Percentiles rank a stretch among this genome's conserved stretches.
phyloP scores from a whole-genome alignment of 2,888 invertebrate species.

The Nesidiocoris tenuis region DNA sequence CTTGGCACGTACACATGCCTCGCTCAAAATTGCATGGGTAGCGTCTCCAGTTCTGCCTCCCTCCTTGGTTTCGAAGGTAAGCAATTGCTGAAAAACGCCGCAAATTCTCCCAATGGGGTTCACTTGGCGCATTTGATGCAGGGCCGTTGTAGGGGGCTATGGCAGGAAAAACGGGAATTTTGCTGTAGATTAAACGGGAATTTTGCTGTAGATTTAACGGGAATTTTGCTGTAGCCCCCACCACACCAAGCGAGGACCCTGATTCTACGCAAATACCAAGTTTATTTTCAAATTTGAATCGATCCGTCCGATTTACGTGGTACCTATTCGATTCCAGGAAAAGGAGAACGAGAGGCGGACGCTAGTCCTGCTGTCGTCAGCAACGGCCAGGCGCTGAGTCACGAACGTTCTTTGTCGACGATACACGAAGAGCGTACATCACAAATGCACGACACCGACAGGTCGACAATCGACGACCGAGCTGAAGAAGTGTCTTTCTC shows the following conservation, averaged over 20 bases:
- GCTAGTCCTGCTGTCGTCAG: slow-evolving; percentile 12
- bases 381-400: slow-evolving; percentile 35
- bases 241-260: no score
- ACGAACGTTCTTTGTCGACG: slow-evolving; percentile 80
- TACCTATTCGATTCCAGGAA: slow-evolving; percentile 33
- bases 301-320: no score
- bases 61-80: slow-evolving; percentile 83
- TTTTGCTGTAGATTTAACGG: no score
- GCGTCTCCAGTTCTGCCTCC: slow-evolving; percentile 83
- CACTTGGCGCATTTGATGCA: no score
- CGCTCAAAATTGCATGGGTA: slow-evolving; percentile 88
- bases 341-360: slow-evolving; percentile 35
- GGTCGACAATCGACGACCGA: slow-evolving; percentile 69
- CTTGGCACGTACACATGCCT: slow-evolving; percentile 88
- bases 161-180: no score
- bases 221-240: no score
- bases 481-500: slow-evolving; percentile 86
- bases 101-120: no score
- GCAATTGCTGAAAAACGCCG: background rate
- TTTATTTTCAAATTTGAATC: no score
- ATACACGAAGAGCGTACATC: slow-evolving; percentile 89
- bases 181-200: no score
- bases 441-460: slow-evolving; percentile 77
- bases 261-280: no score
- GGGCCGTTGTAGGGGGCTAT: no score